Evolutionary conservation across 53 echinoderm and acorn worm genomes (phyloP), one percentile per base, ranked within the genome.

Genomic region (Temnopleurus reevesii): DNA sequence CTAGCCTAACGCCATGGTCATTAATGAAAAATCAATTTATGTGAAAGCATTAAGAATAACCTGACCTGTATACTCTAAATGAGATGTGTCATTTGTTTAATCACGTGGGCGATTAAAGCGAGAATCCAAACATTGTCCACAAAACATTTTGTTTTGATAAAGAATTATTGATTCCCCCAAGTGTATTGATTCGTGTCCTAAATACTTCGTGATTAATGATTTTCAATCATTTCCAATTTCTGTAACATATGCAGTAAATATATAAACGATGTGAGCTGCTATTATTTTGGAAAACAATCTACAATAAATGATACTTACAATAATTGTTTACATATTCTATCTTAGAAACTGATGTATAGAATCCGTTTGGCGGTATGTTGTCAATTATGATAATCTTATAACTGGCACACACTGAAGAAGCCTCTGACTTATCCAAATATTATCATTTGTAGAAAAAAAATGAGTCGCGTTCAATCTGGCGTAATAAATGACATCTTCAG

Each of bases 401-500:
- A 65, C 65, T 13, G 19, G 36, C 56, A 8, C 71, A 71, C 35
- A 71, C 19, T n/a, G 41, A 21, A 21, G 43, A 17, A 38, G 7
- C 71, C 13, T 10, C 43, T 38, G 41, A 36, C 71, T 41, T 71
- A 71, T 71, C 71, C 71, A 71, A 79, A 79, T 79, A 79, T 79
- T 79, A 79, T 79, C 49, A 49, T 47, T 47, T 5, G 28, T 6
- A 26, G 18, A 46, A 28, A 15, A 45, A 79, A 79, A 79, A 79
- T 47, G 79, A 79, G 79, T 49, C 26, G 47, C 8, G 79, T 26
- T 49, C 49, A 79, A 79, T 79, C 29, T 79, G 49, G 19, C 79
- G 79, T 79, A 49, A 79, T 46, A 79, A 79, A 79, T 79, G 27
- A 47, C 49, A 10, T 79, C 79, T 79, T 79, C 27, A 29, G 79